Evolutionary conservation across 2,888 invertebrate species (phyloP).

Genomic region (Himalopsyche kuldschensis): DNA sequence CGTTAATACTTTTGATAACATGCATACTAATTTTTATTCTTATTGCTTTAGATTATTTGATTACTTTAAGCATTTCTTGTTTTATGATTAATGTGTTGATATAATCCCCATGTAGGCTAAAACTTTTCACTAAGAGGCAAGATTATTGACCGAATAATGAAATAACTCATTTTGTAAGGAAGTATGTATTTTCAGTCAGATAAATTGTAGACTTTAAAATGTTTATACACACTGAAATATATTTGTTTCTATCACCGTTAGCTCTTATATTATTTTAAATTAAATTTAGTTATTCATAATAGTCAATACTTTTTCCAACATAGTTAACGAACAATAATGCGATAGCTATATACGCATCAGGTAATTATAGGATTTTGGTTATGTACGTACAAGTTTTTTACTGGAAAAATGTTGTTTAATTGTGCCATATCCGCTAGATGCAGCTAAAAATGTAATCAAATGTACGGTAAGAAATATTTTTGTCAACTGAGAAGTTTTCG

Average conservation of each 20-base stretch:
- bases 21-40: not conserved
- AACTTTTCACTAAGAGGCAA: not conserved
- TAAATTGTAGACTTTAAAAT: not conserved
- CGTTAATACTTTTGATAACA: not conserved
- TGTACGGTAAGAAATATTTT: no score
- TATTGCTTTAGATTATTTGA: not conserved
- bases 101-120: not conserved
- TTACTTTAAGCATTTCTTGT: not conserved
- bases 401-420: no score
- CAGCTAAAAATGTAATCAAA: no score
- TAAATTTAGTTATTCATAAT: no score
- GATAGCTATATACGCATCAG: no score
- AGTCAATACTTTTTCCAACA: no score
- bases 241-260: not conserved
- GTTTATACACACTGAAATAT: not conserved
- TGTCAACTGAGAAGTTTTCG: no score
- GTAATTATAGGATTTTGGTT: no score
- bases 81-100: not conserved
- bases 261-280: no score
- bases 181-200: not conserved
- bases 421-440: no score
- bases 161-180: not conserved
- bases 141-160: not conserved
- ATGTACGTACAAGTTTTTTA: no score
- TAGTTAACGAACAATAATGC: no score